These are phyloP conservation scores for Temnothorax rugatulus DNA, from an alignment of 2,888 invertebrate species.

Conservation along the genomic window DNA sequence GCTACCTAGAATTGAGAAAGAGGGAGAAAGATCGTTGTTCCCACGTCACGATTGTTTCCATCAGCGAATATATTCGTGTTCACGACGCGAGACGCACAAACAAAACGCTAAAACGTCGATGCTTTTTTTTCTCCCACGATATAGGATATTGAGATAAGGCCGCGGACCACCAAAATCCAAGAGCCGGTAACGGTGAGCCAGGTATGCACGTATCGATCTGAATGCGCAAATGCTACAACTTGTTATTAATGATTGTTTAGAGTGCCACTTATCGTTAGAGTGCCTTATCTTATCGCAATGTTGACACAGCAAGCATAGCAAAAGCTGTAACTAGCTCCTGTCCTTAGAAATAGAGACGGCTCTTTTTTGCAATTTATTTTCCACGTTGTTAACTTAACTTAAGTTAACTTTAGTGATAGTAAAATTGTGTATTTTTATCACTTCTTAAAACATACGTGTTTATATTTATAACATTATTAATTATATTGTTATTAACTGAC, in stretches of 20 bases:
- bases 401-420: no score
- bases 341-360: background rate
- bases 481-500: background rate
- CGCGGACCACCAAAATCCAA: conserved; percentile 76
- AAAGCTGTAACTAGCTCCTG: background rate
- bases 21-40: conserved; percentile 65
- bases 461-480: background rate
- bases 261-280: background rate
- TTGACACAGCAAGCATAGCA: background rate
- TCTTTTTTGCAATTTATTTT: background rate
- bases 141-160: conserved; percentile 80
- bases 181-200: conserved; percentile 80
- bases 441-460: background rate
- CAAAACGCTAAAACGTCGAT: conserved; percentile 62
- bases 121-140: conserved; percentile 75
- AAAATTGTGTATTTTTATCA: background rate
- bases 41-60: conserved; percentile 43
- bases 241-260: conserved; percentile 1
- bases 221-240: conserved; percentile 15
- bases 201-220: conserved; percentile 46
- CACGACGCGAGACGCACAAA: conserved; percentile 57
- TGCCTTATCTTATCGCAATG: conserved; percentile 26
- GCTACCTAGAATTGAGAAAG: conserved; percentile 53
- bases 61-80: conserved; percentile 57
- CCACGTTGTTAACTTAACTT: background rate